These are phyloP conservation scores for Apodemus speciosus DNA, from an alignment of 2,113 vertebrate species.

Conservation along the genomic window DNA sequence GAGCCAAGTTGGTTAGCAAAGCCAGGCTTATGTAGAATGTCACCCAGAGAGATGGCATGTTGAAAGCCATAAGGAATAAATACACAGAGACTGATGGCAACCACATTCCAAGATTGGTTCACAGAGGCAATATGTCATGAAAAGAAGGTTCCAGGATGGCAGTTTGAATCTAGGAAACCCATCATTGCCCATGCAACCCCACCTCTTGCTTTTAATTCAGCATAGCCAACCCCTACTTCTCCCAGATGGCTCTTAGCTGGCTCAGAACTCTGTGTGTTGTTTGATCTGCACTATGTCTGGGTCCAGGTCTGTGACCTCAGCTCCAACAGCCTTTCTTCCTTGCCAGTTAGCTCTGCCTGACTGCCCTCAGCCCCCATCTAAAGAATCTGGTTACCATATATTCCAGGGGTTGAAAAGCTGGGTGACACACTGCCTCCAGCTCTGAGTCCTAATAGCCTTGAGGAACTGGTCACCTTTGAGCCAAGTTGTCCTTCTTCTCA, in stretches of 20 bases:
- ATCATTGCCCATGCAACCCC: neutral
- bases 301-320: neutral
- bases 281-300: neutral
- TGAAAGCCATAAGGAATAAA: neutral
- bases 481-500: constrained; percentile 55
- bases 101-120: neutral
- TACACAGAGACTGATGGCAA: neutral
- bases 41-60: neutral
- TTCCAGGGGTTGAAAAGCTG: constrained; percentile 20
- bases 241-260: neutral
- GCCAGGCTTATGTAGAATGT: neutral
- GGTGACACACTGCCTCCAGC: neutral
- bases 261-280: neutral
- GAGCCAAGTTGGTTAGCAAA: neutral
- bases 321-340: neutral
- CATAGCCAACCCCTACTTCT: neutral
- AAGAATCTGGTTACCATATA: neutral
- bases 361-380: neutral
- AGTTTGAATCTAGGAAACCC: neutral
- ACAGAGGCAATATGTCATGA: neutral
- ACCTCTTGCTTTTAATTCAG: neutral
- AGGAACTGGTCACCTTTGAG: neutral
- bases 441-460: neutral
- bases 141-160: neutral
- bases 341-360: neutral